Conservation (phyloP, 1,140 invertebrate genomes). For the Acromyrmex charruanus region DNA sequence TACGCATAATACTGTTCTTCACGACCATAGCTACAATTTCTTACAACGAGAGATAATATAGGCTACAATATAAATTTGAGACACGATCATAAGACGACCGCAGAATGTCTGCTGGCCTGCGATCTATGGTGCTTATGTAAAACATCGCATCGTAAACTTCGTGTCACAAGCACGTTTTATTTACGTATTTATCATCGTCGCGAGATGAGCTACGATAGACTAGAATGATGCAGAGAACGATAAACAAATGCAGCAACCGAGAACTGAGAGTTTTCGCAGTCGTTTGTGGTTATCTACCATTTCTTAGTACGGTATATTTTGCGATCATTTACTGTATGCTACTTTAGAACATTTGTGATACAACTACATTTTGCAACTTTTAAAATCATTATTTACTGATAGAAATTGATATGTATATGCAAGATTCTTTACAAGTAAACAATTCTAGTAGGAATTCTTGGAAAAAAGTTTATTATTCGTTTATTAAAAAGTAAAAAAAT, state of each 20-base stretch:
- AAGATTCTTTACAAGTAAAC: neutral
- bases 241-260: conserved; percentile 33
- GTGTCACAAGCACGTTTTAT: conserved; percentile 47
- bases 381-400: neutral
- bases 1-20: neutral
- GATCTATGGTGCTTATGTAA: conserved; percentile 62
- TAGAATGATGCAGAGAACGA: conserved; percentile 6
- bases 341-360: neutral
- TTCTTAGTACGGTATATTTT: neutral
- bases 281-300: conserved; percentile 36
- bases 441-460: neutral
- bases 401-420: neutral
- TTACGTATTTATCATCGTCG: conserved; percentile 44
- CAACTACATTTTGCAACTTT: neutral
- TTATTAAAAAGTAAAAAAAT: neutral
- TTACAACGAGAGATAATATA: conserved; percentile 31
- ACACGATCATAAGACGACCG: conserved; percentile 73
- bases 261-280: conserved; percentile 23
- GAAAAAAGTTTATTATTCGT: neutral
- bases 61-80: conserved; percentile 73
- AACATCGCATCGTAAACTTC: conserved; percentile 21
- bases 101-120: conserved; percentile 71
- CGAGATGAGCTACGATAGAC: conserved; percentile 39
- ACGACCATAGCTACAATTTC: conserved; percentile 51
- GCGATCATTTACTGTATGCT: conserved; percentile 25